phyloP scores from a whole-genome alignment of 2,888 invertebrate genomes.

The Sinelater perroti region DNA sequence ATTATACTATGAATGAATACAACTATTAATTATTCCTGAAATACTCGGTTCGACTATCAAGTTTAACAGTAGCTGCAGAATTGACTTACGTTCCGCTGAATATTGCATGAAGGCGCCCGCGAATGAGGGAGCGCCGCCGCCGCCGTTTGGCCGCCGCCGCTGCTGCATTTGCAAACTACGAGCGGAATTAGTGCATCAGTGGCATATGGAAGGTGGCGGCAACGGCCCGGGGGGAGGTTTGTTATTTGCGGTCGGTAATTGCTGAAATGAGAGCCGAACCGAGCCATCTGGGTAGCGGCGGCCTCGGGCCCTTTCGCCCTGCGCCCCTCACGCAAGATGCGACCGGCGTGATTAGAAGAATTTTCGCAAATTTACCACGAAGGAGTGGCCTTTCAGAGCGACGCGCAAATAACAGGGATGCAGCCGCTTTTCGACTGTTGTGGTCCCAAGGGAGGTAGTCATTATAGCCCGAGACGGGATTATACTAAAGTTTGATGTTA shows the following conservation, averaged over 20 bases:
- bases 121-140: not conserved
- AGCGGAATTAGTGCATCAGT: conserved; percentile 37
- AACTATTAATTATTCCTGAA: no score
- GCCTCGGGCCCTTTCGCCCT: conserved; percentile 31
- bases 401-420: no score
- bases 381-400: no score
- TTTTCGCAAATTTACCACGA: conserved; percentile 51
- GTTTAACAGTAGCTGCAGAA: no score
- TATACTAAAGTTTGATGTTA: no score
- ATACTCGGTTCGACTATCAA: no score
- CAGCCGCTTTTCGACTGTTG: no score
- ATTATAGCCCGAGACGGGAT: no score
- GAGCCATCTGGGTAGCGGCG: conserved; percentile 43
- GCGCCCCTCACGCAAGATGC: conserved; percentile 40
- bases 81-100: conserved; percentile 17
- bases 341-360: conserved; percentile 46
- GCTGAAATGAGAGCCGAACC: conserved; percentile 40
- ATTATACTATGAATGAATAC: no score
- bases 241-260: conserved; percentile 41
- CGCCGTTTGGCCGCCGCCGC: not conserved
- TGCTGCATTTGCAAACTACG: conserved; percentile 30
- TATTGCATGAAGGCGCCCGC: conserved; percentile 12
- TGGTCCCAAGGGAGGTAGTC: no score
- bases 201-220: conserved; percentile 40
- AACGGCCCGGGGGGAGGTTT: conserved; percentile 38